A percentile compares a stretch with the other conserved stretches of the same genome.
These are phyloP conservation scores for Strigamia maritima DNA, from an alignment of 2,888 invertebrate species.

Conservation along the genomic window DNA sequence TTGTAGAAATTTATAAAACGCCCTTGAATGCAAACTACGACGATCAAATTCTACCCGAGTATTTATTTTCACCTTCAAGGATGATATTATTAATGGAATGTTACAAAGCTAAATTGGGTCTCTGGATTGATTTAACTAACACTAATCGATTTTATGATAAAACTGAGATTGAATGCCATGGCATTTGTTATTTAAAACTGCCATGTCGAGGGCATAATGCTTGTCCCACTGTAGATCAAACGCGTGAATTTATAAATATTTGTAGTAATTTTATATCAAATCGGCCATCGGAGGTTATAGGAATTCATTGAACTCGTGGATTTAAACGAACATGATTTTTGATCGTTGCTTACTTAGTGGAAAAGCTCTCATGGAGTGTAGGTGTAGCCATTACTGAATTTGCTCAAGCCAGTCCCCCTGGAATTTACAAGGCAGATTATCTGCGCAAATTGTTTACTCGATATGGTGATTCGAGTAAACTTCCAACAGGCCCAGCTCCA, in stretches of 20 bases:
- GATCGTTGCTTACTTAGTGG: constrained; percentile 84
- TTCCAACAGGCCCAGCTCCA: constrained; percentile 67
- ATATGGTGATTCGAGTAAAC: constrained; percentile 69
- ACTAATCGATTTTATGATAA: constrained; percentile 89
- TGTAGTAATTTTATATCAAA: constrained; percentile 74
- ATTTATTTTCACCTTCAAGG: constrained; percentile 83
- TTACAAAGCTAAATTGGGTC: constrained; percentile 78
- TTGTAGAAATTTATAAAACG: no score
- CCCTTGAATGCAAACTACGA: constrained; percentile 81
- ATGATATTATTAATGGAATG: constrained; percentile 74
- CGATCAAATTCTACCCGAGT: constrained; percentile 75
- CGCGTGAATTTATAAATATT: constrained; percentile 73
- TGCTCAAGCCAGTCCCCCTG: constrained; percentile 74
- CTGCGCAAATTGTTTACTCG: constrained; percentile 77
- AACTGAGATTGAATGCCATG: constrained; percentile 68
- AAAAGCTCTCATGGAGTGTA: constrained; percentile 75
- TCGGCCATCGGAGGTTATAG: constrained; percentile 73
- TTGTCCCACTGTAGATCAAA: constrained; percentile 82
- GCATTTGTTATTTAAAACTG: constrained; percentile 81
- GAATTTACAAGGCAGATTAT: constrained; percentile 97
- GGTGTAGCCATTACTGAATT: constrained; percentile 79
- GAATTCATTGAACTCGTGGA: constrained; percentile 76
- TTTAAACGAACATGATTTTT: constrained; percentile 61
- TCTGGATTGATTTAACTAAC: constrained; percentile 96
- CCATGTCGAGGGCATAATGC: constrained; percentile 89